Base-by-base conservation (phyloP, 2,113 vertebrate species). In the Muntiacus reevesi region DNA sequence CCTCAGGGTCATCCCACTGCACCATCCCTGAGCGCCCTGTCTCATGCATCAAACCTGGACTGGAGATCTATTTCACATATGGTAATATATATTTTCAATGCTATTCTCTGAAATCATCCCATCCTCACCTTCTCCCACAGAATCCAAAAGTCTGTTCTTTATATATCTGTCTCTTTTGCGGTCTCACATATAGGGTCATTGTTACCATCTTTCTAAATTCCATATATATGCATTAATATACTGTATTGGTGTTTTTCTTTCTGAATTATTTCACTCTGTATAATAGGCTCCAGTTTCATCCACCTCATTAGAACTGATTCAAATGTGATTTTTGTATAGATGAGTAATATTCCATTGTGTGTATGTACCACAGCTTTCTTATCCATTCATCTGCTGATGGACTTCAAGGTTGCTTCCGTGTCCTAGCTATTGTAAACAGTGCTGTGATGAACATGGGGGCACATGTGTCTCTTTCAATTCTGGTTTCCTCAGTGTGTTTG, bases 1-100 rank as follows among this genome's bases (percentile, higher is more conserved):
- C n/a, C 17, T 71, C 64, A 21, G 17, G 64, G 33, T 21, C 0
- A 0, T 71, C 9, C 64, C 33, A 71, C 17, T 11, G 33, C 33
- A 67, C 33, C 1, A 0, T 33, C 33, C 17, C 16, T 36, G 33
- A 67, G 33, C 2, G 0, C 8, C 7, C 17, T 67, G 33, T 67
- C 64, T 36, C 33, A 36, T 67, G 64, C 16, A 21, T 36, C 33
- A 67, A 10, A 67, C 7, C 17, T 67, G 17, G 33, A 67, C 33
- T 11, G 17, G 17, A 1, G 4, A 67, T 36, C 9, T 36, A 21
- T 36, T 67, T 67, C 64, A 67, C 33, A 67, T 36, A 21, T 36
- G 16, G 62, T n/a, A n/a, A 64, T 67, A 67, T 17, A n/a, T n/a
- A 36, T 10, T 67, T 67, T 67, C 33, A 67, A 21, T 67, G 33